These are phyloP conservation scores for Cydia pomonella DNA, from an alignment of 1,140 invertebrate species.

Conservation along the genomic window DNA sequence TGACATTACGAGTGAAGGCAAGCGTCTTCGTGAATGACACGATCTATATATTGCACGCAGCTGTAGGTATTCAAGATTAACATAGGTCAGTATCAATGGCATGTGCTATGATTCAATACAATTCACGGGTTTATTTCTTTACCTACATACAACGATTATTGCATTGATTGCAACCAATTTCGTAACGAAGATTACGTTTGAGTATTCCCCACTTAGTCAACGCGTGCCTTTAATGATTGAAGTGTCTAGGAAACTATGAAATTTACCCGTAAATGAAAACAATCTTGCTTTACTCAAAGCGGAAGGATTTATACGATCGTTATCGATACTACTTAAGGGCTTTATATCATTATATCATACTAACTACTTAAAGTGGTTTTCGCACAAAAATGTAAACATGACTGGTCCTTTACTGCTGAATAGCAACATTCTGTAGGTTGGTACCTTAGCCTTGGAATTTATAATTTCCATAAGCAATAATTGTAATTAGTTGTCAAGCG, in stretches of 20 bases:
- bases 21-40: no score
- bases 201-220: slow-evolving; percentile 28
- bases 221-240: not conserved
- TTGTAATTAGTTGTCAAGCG: no score
- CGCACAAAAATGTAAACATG: no score
- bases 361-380: no score
- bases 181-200: slow-evolving; percentile 18
- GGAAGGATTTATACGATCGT: not conserved
- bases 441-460: no score
- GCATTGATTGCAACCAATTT: slow-evolving; percentile 25
- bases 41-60: no score
- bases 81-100: slow-evolving; percentile 9
- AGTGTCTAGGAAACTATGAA: not conserved
- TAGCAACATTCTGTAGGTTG: no score
- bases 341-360: no score
- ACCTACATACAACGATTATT: not conserved
- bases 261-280: not conserved
- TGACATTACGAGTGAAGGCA: no score
- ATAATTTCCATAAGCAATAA: no score
- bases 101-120: not conserved
- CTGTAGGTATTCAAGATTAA: no score
- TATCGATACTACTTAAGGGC: not conserved
- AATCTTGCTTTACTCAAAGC: not conserved
- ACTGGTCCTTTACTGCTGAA: no score
- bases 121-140: not conserved